These are phyloP conservation scores for Cheilosia vernalis DNA, from an alignment of 2,888 invertebrate species.

Conservation along the genomic window DNA sequence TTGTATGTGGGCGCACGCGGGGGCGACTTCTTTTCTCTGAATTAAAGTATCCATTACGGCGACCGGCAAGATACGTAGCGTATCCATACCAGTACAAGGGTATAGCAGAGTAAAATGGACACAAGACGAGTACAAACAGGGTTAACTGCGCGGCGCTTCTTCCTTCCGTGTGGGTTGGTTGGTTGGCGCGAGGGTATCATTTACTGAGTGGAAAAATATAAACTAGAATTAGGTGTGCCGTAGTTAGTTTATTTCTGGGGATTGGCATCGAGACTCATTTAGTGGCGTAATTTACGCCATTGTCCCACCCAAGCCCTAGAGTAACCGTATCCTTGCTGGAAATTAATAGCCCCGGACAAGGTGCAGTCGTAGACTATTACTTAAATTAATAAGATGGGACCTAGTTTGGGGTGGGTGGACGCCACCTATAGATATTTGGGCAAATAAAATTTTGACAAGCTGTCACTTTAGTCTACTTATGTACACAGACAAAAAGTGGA, in stretches of 20 bases:
- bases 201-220: conserved; percentile 42
- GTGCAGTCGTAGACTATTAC: conserved; percentile 58
- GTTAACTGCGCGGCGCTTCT: background rate
- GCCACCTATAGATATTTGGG: conserved; percentile 10
- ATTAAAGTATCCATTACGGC: conserved; percentile 69
- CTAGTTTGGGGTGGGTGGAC: background rate
- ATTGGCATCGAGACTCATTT: conserved; percentile 65
- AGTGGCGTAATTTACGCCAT: conserved; percentile 55
- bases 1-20: conserved; percentile 6
- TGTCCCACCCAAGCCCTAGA: conserved; percentile 45
- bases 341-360: conserved; percentile 51
- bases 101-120: background rate
- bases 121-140: background rate
- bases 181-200: background rate
- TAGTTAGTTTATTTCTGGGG: conserved; percentile 67
- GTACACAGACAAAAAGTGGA: background rate
- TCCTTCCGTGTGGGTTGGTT: background rate
- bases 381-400: conserved; percentile 51
- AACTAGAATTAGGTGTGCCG: conserved; percentile 71
- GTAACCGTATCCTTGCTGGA: conserved; percentile 33
- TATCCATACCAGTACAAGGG: background rate
- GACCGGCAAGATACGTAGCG: background rate
- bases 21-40: conserved; percentile 35
- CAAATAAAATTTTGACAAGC: conserved; percentile 38
- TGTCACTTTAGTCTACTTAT: conserved; percentile 6